Evolutionary conservation across 2,888 invertebrate species (phyloP), one percentile per base, ranked within the genome.

Genomic region (Ethmia dodecea): DNA sequence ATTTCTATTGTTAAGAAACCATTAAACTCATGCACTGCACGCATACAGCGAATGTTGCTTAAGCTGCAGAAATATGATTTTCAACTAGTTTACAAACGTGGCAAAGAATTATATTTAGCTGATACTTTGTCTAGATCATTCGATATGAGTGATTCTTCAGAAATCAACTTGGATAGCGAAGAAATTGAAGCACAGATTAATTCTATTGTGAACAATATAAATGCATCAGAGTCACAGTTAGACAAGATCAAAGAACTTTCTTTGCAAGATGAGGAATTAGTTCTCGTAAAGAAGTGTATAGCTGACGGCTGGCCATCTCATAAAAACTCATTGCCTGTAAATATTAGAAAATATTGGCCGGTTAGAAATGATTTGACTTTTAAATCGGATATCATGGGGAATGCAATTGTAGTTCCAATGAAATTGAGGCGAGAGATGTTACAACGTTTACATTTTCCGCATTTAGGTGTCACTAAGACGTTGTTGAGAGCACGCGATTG

Each of bases 11-110:
- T 44, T 11, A 37, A 44, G 22, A 42, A 41, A 35, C 20, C 33
- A n/a, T 28, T 40, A 11, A 32, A 31, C 18, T 31, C 30, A 18
- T 32, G 43, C 8, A 42, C 44, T 13, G 24, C 40, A 13, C 37
- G 46, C 9, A 11, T 49, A n/a, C 45, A 51, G 22, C 28, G 33
- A 24, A 37, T 45, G 33, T n/a, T n/a, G n/a, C n/a, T n/a, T n/a
- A n/a, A n/a, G n/a, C 40, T 45, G 13, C 38, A 47, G 33, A 33
- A 33, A 11, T 47, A 47, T 36, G 35, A 36, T 5, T 29, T 42
- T 13, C 27, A 28, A 13, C 37, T 50, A 13, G 31, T 34, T 11
- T 45, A 40, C 31, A 47, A 29, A 9, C 34, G 40, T 25, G 41
- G 43, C 2, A 43, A 40, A 26, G 44, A 39, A 31, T 32, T 46